Evolutionary conservation across 2,797 vertebrate species (phyloP), one percentile per base, ranked within the genome.

Genomic region (Limosa lapponica): DNA sequence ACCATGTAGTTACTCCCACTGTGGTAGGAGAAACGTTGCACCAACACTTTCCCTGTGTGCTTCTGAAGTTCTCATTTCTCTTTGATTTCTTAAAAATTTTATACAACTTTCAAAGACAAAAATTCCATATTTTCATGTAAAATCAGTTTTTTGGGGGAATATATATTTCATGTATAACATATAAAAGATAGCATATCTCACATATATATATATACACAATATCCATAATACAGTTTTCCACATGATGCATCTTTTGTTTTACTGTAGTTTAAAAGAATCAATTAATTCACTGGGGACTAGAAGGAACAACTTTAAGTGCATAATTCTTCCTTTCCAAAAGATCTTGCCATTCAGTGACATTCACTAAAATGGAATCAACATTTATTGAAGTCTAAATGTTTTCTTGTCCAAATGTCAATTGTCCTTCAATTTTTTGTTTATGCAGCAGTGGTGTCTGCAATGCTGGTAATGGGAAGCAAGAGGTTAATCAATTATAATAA

Each of bases 1-100:
- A 30, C 43, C 13, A 0, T 1, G 5, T 1, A 11, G 48, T n/a
- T 32, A 10, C 19, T 37, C 7, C 20, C 30, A 3, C 1, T 4
- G n/a, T 18, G 1, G 37, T 6, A 25, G 18, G 13, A 75, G 30
- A 73, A 37, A 64, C 2, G 0, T 5, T 7, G 11, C 34, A 1
- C 32, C 5, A 28, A 25, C 23, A 39, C 51, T 83, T 69, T 28
- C 22, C 72, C 44, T 11, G 19, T 0, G 0, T 5, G 24, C 3
- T 54, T 46, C 34, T 19, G 3, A 46, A 70, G 3, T 20, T 72
- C 27, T 79, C 1, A 0, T 28, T 89, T 75, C 39, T 22, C 6
- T 11, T 34, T 16, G 2, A 49, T 37, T 61, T 72, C 43, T 57
- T 16, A 44, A 1, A 22, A 61, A 46, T 49, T 17, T 65, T 10